These are phyloP conservation scores for Danio tinwini DNA, from an alignment of 2,797 vertebrate genomes.

Conservation along the genomic window DNA sequence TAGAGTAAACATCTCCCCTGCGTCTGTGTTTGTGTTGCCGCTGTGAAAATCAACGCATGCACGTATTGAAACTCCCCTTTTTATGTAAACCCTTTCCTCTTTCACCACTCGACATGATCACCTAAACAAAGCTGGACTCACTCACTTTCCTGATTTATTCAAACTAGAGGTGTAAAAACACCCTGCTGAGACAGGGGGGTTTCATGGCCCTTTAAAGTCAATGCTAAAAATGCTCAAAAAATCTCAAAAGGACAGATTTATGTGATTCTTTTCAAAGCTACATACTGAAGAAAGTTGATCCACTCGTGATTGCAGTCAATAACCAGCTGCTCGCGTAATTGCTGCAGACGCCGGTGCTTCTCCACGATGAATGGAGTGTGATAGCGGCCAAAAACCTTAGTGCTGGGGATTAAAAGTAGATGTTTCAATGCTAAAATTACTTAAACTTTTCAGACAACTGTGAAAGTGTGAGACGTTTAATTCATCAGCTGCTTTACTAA, in stretches of 20 bases:
- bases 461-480: background rate
- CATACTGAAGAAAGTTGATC: conserved; percentile 91
- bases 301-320: conserved; percentile 89
- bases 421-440: conserved; percentile 44
- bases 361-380: conserved; percentile 90
- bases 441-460: background rate
- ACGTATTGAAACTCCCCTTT: no score
- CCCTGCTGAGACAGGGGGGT: no score
- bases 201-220: no score
- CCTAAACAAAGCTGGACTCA: no score
- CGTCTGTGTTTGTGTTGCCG: no score
- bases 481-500: background rate
- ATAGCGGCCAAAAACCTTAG: conserved; percentile 91
- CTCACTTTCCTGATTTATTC: no score
- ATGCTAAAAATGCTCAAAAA: background rate
- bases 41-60: no score
- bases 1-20: no score
- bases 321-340: conserved; percentile 90
- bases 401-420: conserved; percentile 75
- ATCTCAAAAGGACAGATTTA: background rate
- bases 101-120: no score
- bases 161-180: no score
- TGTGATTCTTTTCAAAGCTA: conserved; percentile 54
- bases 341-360: conserved; percentile 84
- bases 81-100: no score